Evolutionary conservation across 2,113 vertebrate genomes (phyloP).

Genomic region (Charadrius vociferus): DNA sequence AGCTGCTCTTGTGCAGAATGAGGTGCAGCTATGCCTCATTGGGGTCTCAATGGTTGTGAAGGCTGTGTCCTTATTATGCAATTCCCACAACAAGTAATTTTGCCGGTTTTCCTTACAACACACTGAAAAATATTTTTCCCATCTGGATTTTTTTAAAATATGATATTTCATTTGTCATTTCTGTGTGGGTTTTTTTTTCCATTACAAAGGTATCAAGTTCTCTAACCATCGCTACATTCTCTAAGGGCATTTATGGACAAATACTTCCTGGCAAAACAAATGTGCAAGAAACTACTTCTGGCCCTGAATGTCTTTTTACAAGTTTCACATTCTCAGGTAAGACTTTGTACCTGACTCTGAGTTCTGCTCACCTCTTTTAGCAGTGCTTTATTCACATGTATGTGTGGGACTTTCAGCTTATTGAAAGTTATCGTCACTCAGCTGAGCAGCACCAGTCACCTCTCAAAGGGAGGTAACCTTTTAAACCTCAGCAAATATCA

Average conservation of each 20-base stretch:
- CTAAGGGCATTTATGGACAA: neutral
- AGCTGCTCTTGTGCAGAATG: neutral
- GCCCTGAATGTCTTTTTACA: neutral
- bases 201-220: neutral
- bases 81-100: neutral
- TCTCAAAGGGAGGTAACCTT: neutral
- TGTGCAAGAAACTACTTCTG: neutral
- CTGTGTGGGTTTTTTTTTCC: neutral
- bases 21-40: neutral
- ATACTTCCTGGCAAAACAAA: neutral
- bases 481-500: neutral
- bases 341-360: neutral
- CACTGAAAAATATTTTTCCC: neutral
- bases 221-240: neutral
- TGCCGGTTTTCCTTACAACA: conserved; percentile 7
- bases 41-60: neutral
- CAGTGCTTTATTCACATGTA: neutral
- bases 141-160: neutral
- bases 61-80: neutral
- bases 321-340: neutral
- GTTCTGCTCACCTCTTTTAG: neutral
- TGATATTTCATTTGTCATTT: neutral
- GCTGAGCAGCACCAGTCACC: neutral
- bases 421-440: neutral
- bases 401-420: neutral